phyloP scores from a whole-genome alignment of 2,797 vertebrate genomes.

The Octomys mimax region DNA sequence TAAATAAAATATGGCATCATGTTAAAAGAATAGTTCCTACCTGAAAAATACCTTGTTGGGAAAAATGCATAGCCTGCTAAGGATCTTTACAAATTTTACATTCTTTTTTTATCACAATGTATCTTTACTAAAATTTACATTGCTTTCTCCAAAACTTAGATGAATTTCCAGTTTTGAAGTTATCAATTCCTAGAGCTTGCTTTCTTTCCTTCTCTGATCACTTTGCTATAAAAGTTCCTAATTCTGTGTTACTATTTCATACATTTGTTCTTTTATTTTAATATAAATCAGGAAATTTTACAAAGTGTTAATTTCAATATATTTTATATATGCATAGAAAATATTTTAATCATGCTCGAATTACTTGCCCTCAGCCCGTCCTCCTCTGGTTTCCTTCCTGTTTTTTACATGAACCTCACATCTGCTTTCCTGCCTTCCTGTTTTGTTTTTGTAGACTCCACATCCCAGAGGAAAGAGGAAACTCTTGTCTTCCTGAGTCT shows the following conservation, averaged over 20 bases:
- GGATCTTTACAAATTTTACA: not conserved
- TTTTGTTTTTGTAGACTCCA: not conserved
- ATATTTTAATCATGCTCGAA: not conserved
- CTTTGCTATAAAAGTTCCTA: not conserved
- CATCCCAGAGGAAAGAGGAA: not conserved
- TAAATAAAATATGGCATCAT: not conserved
- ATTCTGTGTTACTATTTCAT: not conserved
- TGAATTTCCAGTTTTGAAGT: not conserved
- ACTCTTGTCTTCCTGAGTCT: not conserved
- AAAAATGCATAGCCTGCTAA: not conserved
- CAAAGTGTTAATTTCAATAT: not conserved
- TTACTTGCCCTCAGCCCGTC: not conserved
- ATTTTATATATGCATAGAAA: not conserved
- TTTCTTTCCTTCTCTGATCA: not conserved
- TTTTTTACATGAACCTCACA: not conserved
- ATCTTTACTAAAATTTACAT: not conserved
- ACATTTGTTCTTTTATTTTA: not conserved
- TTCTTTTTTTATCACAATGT: not conserved
- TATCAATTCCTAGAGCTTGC: not conserved
- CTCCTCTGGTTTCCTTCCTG: not conserved
- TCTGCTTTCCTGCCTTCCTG: not conserved
- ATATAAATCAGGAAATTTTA: not conserved
- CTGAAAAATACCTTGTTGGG: not conserved
- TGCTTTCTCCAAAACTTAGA: not conserved
- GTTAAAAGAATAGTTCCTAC: not conserved